Conservation (phyloP, 2,113 vertebrate genomes). For the Tympanuchus pallidicinctus region DNA sequence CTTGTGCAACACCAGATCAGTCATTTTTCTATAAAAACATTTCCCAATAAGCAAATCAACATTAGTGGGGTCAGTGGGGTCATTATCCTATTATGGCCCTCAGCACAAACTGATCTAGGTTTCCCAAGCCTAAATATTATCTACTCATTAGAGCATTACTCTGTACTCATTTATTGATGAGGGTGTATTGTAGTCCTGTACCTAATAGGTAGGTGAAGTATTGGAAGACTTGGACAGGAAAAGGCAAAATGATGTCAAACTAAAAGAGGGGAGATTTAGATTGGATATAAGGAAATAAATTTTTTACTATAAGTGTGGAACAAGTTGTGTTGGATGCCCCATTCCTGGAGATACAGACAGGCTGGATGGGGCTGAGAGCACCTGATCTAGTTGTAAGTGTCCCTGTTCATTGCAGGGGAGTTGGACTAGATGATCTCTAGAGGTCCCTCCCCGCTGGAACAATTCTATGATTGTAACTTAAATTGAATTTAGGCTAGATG, state of each 20-base stretch:
- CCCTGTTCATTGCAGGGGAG: too few relatives aligned
- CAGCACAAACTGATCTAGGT: not conserved
- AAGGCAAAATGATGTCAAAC: too few relatives aligned
- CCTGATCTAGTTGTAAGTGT: too few relatives aligned
- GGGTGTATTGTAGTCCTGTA: not conserved
- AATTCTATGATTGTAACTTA: not conserved
- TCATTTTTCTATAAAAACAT: not conserved
- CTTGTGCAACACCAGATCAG: not conserved
- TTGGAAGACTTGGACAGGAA: too few relatives aligned
- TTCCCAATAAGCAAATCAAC: not conserved
- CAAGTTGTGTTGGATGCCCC: too few relatives aligned
- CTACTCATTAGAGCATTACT: not conserved
- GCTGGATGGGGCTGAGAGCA: too few relatives aligned
- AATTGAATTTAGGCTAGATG: not conserved
- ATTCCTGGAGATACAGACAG: too few relatives aligned
- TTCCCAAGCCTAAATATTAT: not conserved
- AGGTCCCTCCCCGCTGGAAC: too few relatives aligned
- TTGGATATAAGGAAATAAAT: too few relatives aligned
- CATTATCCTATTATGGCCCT: not conserved
- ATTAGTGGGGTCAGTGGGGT: not conserved
- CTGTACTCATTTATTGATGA: not conserved
- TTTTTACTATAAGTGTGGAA: too few relatives aligned
- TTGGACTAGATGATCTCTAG: too few relatives aligned
- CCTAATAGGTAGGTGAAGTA: accelerated
- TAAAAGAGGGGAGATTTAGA: too few relatives aligned